phyloP scores from a whole-genome alignment of 1,140 invertebrate genomes.

The Cardiocondyla obscurior region DNA sequence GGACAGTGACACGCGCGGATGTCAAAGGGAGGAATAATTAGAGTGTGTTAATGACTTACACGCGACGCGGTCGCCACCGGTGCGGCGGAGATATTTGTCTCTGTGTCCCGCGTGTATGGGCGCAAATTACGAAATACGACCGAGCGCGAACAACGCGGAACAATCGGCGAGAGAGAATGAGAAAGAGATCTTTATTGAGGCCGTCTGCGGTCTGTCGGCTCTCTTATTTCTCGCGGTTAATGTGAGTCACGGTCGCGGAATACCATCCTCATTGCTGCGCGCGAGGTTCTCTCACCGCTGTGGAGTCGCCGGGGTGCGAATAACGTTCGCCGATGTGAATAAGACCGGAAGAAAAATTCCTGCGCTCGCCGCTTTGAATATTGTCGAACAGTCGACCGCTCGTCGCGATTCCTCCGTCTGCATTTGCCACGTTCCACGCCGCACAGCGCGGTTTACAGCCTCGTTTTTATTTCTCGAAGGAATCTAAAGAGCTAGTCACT shows the following conservation, averaged over 20 bases:
- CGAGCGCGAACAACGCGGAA: neutral
- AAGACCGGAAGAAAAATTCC: conserved; percentile 32
- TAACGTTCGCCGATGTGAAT: conserved; percentile 28
- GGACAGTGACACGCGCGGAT: neutral
- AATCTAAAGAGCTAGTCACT: conserved; percentile 13
- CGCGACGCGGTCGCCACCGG: conserved; percentile 1
- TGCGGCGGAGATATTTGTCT: conserved; percentile 16
- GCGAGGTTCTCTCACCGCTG: conserved; percentile 34
- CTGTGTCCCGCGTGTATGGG: conserved; percentile 21
- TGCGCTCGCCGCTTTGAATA: neutral
- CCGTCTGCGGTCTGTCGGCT: conserved; percentile 8
- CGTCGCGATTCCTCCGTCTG: neutral
- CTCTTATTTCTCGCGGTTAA: conserved; percentile 37
- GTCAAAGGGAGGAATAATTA: conserved; percentile 49
- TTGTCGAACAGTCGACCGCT: neutral
- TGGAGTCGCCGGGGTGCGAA: neutral
- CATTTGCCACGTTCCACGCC: conserved; percentile 2
- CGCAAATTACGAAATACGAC: conserved; percentile 42
- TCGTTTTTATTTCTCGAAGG: neutral
- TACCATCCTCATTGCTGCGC: conserved; percentile 34
- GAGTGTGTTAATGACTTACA: conserved; percentile 45
- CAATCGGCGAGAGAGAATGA: neutral
- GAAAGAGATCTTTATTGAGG: conserved; percentile 20
- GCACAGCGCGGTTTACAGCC: neutral
- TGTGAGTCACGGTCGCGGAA: conserved; percentile 38